A percentile compares a stretch with the other conserved stretches of the same genome.
Conservation (phyloP, 2,797 vertebrate genomes). For the Loris lydekkerianus region DNA sequence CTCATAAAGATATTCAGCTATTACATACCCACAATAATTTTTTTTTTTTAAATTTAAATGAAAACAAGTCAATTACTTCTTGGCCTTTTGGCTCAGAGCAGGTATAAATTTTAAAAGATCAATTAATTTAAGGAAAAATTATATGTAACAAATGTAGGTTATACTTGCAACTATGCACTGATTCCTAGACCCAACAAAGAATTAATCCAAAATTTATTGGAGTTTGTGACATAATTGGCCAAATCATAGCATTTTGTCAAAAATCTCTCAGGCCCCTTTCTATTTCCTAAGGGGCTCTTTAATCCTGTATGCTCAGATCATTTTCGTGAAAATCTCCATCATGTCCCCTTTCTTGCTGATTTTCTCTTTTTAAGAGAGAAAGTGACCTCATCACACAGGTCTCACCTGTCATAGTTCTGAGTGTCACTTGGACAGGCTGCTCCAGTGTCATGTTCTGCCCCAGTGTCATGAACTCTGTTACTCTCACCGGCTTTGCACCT, state of each 20-base stretch:
- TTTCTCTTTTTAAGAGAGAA: neutral
- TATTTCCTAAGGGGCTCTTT: neutral
- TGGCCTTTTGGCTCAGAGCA: too few species aligned
- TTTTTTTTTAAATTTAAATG: too few species aligned
- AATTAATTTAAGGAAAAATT: neutral
- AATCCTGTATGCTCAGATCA: neutral
- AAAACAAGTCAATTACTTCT: too few species aligned
- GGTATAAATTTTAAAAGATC: neutral
- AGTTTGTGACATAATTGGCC: neutral
- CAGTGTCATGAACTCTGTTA: neutral
- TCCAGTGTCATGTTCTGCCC: neutral
- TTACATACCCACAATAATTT: neutral
- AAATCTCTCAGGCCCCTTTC: neutral
- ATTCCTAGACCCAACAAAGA: neutral
- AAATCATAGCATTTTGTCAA: neutral
- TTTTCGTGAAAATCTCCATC: neutral
- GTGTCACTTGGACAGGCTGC: neutral
- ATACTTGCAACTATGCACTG: neutral
- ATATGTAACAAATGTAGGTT: neutral
- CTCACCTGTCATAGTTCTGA: neutral
- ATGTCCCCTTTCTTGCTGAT: neutral
- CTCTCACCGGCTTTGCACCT: neutral
- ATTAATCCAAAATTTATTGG: neutral
- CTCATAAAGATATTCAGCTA: neutral
- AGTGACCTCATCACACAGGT: neutral